Conservation (phyloP, 1,140 invertebrate genomes). For the Onthophagus taurus region DNA sequence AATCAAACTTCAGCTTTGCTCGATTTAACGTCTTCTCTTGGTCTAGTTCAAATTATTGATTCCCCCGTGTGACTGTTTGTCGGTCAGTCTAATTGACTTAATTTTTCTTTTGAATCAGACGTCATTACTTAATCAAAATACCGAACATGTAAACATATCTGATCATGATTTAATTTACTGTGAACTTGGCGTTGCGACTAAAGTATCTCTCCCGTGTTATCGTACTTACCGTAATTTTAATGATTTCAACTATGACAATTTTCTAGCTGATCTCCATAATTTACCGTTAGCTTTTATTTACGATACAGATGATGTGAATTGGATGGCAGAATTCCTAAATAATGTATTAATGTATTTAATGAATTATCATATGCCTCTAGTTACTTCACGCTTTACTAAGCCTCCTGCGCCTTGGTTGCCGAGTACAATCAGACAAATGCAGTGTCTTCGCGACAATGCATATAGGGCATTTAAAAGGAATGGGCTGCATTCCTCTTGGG, state of each 20-base stretch:
- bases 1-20: not conserved
- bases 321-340: not conserved
- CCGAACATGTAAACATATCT: not conserved
- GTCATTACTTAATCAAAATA: not conserved
- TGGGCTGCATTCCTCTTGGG: not conserved
- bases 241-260: not conserved
- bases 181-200: not conserved
- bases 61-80: not conserved
- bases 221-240: not conserved
- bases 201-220: not conserved
- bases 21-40: not conserved
- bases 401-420: not conserved
- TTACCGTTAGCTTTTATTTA: not conserved
- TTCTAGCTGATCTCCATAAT: not conserved
- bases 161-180: not conserved
- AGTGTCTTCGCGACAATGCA: not conserved
- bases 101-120: not conserved
- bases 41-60: not conserved
- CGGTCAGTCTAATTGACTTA: not conserved
- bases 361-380: slow-evolving; percentile 2
- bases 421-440: slow-evolving; percentile 1
- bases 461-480: not conserved
- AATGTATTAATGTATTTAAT: not conserved
- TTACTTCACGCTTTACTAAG: not conserved
- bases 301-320: not conserved